A percentile compares a stretch with the other conserved stretches of the same genome.
These are phyloP conservation scores for Spondyliosoma cantharus DNA, from an alignment of 2,797 vertebrate genomes.

Conservation along the genomic window DNA sequence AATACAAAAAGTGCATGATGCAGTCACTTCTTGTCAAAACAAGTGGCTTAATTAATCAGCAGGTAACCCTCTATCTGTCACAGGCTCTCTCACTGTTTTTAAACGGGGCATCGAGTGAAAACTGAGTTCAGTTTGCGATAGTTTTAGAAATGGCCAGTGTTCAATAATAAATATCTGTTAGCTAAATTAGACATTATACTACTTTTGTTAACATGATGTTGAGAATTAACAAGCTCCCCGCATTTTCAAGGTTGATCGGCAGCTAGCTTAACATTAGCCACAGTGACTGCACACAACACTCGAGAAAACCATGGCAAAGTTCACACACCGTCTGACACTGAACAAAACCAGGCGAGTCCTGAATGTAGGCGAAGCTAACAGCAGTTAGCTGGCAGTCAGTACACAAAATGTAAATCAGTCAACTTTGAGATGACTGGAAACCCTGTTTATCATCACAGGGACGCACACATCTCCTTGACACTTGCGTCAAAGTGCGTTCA, in stretches of 20 bases:
- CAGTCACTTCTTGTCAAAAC: constrained; percentile 50
- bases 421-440: neutral
- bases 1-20: constrained; percentile 41
- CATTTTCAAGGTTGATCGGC: neutral
- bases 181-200: neutral
- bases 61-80: constrained; percentile 55
- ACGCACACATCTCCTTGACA: neutral
- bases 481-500: neutral
- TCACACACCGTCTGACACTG: too few species aligned
- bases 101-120: constrained; percentile 12
- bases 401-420: neutral
- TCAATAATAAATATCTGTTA: too few species aligned
- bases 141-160: neutral
- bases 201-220: neutral
- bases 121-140: neutral
- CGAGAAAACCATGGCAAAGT: neutral
- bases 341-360: neutral
- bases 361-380: neutral
- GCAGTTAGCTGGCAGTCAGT: neutral
- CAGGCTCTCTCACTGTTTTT: constrained; percentile 18
- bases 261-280: neutral
- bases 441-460: too few species aligned
- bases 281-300: neutral
- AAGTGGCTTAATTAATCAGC: constrained; percentile 63
- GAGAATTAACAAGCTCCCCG: neutral